Evolutionary conservation across 2,113 vertebrate genomes (phyloP), one percentile per base, ranked within the genome.

Genomic region (Collichthys lucidus): DNA sequence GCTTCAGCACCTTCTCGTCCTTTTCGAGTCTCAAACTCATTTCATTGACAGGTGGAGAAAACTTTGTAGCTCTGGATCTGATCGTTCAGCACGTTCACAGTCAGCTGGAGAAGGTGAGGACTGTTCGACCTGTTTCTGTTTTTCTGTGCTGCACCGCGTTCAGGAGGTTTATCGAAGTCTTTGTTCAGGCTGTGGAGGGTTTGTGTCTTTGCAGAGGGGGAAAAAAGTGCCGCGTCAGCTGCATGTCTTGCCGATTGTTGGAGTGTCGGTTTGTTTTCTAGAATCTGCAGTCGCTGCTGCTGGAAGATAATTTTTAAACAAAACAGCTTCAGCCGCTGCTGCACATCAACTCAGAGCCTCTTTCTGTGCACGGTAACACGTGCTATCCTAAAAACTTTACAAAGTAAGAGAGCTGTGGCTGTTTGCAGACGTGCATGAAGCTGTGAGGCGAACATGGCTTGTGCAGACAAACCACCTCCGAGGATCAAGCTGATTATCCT

Each of bases 41-140:
- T 55, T 66, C 26, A 9, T 76, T 9, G 74, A 2, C 90, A 97
- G 96, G 97, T 68, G 97, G 97, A 24, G 96, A 98, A 11, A 98
- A 98, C 92, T 97, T 95, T 42, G 97, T 98, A 31, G 97, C 97
- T 0, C 86, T 98, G 91, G 97, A 97, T 74, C 85, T 98, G 77
- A 98, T 98, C 0, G 97, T 98, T 59, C 97, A 98, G 89, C 97
- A 97, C 0, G 96, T 98, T 44, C 97, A 97, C 92, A 97, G 97
- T 88, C 97, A 98, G 88, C 95, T 98, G 83, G 97, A 98, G 89
- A 97, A 97, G 96, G 97, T 97, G 87, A 83, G 86, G 7, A 49
- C 5, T 8, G 26, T 14, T 50, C 52, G 2, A 1, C 26, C 1
- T 11, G 3, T 46, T 42, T 52, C 11, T 50, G 26, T 62, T 65